These are phyloP conservation scores for Matsumurasca onukii DNA, from an alignment of 1,140 invertebrate genomes.

Conservation along the genomic window DNA sequence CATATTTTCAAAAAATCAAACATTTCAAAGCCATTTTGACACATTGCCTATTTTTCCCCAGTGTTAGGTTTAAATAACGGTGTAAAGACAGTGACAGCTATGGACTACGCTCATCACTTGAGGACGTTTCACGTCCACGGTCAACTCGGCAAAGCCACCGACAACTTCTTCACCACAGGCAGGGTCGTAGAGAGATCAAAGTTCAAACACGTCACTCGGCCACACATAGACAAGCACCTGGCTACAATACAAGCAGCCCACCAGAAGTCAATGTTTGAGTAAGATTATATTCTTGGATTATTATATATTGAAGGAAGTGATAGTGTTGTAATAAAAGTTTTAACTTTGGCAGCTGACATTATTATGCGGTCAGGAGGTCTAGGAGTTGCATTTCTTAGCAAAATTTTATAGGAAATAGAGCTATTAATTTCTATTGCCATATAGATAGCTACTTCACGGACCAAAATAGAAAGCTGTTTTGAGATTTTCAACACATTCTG, in stretches of 20 bases:
- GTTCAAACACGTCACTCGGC: slow-evolving; percentile 65
- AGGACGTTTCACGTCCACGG: slow-evolving; percentile 76
- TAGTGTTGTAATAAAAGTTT: too few species aligned
- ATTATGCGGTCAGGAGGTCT: too few species aligned
- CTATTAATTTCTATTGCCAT: too few species aligned
- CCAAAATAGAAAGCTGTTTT: too few species aligned
- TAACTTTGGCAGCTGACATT: too few species aligned
- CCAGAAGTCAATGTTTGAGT: slow-evolving; percentile 82
- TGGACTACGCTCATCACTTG: slow-evolving; percentile 55
- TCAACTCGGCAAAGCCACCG: slow-evolving; percentile 74
- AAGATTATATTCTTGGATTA: slow-evolving; percentile 45
- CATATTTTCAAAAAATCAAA: too few species aligned
- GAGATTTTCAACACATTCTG: too few species aligned
- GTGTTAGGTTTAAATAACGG: slow-evolving; percentile 73
- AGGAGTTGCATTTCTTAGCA: too few species aligned
- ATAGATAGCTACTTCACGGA: too few species aligned
- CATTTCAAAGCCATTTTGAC: too few species aligned
- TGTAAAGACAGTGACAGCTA: slow-evolving; percentile 52
- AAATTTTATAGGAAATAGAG: too few species aligned
- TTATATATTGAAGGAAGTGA: too few species aligned
- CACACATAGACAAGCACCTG: slow-evolving; percentile 68
- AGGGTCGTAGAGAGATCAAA: slow-evolving; percentile 70
- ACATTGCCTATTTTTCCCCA: slow-evolving; percentile 45
- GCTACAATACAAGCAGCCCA: slow-evolving; percentile 77
- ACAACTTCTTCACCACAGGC: slow-evolving; percentile 71